Percentiles rank a stretch among this genome's conserved stretches.
Evolutionary conservation across 2,888 invertebrate species (phyloP).

Genomic region (Muscina levida): DNA sequence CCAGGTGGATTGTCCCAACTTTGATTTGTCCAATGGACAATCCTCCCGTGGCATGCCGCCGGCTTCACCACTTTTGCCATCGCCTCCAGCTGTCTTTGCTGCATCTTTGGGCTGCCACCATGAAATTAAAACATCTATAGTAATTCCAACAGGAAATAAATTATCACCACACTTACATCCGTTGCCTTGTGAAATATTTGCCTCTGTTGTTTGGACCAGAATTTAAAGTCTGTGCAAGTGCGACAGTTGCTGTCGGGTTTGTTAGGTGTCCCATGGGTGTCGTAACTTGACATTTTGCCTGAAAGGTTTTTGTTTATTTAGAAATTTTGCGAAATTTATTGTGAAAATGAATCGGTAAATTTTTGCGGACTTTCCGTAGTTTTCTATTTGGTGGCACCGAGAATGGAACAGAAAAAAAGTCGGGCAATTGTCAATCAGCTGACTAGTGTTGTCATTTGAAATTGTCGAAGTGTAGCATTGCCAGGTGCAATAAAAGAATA

Average conservation of each 20-base stretch:
- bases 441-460: slow-evolving; percentile 4
- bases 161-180: slow-evolving; percentile 65
- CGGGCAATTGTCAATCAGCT: slow-evolving; percentile 42
- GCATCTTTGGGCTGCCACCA: slow-evolving; percentile 61
- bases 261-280: slow-evolving; percentile 62
- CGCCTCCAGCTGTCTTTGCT: slow-evolving; percentile 31
- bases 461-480: slow-evolving; percentile 17
- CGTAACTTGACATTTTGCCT: slow-evolving; percentile 67
- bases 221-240: slow-evolving; percentile 86
- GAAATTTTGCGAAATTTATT: slow-evolving; percentile 54
- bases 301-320: not conserved
- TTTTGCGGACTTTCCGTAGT: no score
- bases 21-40: slow-evolving; percentile 89
- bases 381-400: slow-evolving; percentile 42
- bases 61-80: slow-evolving; percentile 15
- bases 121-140: not conserved
- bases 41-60: slow-evolving; percentile 78
- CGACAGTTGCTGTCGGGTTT: slow-evolving; percentile 82
- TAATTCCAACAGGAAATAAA: not conserved
- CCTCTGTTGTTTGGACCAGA: slow-evolving; percentile 85
- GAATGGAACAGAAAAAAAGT: not conserved
- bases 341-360: slow-evolving; percentile 43
- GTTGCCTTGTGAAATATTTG: slow-evolving; percentile 75
- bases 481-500: no score
- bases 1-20: slow-evolving; percentile 92